Percentiles rank a stretch among this genome's conserved stretches.
Conservation (phyloP, 1,140 invertebrate species). For the Bombus turneri region DNA sequence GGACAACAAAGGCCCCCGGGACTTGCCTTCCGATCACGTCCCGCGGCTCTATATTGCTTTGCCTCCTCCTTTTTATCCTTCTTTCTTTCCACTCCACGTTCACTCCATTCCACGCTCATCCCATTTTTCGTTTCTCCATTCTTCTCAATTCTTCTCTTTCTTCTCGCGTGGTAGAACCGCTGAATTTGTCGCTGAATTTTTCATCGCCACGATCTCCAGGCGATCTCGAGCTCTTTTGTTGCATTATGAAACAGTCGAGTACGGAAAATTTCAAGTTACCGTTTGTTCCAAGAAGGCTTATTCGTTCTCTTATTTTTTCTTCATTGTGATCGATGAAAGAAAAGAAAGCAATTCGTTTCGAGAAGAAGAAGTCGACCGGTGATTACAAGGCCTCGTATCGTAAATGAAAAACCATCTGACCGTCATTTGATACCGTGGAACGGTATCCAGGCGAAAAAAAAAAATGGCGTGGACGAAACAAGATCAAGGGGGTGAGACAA, state of each 20-base stretch:
- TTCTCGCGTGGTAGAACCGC: neutral
- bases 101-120: neutral
- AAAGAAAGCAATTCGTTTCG: too few relatives aligned
- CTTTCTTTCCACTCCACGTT: slow-evolving; percentile 16
- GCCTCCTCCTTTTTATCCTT: slow-evolving; percentile 25
- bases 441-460: neutral
- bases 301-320: neutral
- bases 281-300: neutral
- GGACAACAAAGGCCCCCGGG: slow-evolving; percentile 57
- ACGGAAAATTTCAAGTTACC: neutral
- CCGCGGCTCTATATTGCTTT: neutral
- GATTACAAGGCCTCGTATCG: neutral
- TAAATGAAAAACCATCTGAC: neutral
- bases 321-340: neutral
- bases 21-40: slow-evolving; percentile 43
- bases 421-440: neutral
- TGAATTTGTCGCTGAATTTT: slow-evolving; percentile 44
- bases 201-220: slow-evolving; percentile 19
- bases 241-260: neutral
- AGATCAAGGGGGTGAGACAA: slow-evolving; percentile 38
- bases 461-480: neutral
- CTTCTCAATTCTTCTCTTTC: neutral
- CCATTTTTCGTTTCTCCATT: neutral
- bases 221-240: neutral
- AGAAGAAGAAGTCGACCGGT: neutral